Conservation (phyloP, 37 sponge, comb jelly and placozoan species). For the Diacarnus erythraeanus region DNA sequence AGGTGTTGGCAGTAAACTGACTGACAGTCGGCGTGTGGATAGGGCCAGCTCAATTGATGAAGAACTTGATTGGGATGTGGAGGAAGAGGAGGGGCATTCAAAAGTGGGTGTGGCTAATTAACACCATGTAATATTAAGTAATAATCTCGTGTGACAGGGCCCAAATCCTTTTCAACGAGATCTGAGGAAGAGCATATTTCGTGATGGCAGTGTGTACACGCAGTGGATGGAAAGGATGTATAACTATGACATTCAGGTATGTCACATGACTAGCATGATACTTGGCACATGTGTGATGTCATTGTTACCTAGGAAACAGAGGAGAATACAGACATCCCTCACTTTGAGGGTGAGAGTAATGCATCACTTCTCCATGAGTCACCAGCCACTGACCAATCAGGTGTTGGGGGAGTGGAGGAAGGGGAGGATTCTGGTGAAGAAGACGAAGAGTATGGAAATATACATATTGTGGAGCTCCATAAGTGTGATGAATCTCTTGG, state of each 20-base stretch:
- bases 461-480: slow-evolving; percentile 60
- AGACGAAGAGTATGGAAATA: slow-evolving; percentile 54
- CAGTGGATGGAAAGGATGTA: slow-evolving; percentile 55
- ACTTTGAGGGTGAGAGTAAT: slow-evolving; percentile 29
- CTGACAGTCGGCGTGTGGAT: neutral
- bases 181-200: slow-evolving; percentile 54
- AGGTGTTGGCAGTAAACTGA: neutral
- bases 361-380: neutral
- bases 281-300: neutral
- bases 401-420: neutral
- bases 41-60: neutral
- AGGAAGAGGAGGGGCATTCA: slow-evolving; percentile 10
- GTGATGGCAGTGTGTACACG: slow-evolving; percentile 52
- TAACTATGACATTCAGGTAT: slow-evolving; percentile 26
- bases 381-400: neutral
- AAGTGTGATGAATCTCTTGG: slow-evolving; percentile 45
- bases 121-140: neutral
- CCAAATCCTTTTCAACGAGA: slow-evolving; percentile 39
- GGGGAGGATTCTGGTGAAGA: slow-evolving; percentile 27
- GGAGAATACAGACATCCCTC: slow-evolving; percentile 14
- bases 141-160: neutral
- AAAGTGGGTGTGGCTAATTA: neutral
- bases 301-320: slow-evolving; percentile 10
- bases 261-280: slow-evolving; percentile 6
- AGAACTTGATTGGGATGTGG: slow-evolving; percentile 11